Conservation (phyloP, 2,113 vertebrate species). For the Sphyrna mokarran region DNA sequence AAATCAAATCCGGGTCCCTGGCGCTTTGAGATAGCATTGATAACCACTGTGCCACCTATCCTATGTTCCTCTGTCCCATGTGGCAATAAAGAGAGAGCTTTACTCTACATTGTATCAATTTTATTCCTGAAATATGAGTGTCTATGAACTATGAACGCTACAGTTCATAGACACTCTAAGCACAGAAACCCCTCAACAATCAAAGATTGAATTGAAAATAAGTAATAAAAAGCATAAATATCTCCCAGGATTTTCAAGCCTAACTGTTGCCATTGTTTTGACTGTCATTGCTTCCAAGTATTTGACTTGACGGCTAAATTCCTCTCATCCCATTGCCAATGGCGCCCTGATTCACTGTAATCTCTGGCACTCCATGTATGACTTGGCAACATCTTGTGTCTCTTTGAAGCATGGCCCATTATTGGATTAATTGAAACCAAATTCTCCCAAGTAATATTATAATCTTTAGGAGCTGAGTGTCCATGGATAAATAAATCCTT, state of each 20-base stretch:
- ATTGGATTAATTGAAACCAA: slow-evolving; percentile 13
- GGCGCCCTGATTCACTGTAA: not conserved
- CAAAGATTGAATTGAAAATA: not conserved
- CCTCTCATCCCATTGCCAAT: not conserved
- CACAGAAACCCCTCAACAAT: not conserved
- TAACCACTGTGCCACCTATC: too few relatives aligned
- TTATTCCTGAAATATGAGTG: too few relatives aligned
- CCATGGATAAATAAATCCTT: slow-evolving; percentile 3
- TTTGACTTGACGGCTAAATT: not conserved
- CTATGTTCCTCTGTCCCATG: too few relatives aligned
- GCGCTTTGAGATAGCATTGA: too few relatives aligned
- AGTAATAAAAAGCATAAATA: not conserved
- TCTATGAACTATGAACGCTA: too few relatives aligned
- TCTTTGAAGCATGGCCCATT: not conserved
- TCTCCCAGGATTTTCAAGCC: not conserved
- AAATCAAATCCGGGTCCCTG: too few relatives aligned
- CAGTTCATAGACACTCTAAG: not conserved
- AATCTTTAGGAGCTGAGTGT: not conserved
- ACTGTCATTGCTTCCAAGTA: not conserved
- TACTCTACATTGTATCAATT: not conserved
- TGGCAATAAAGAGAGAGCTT: not conserved
- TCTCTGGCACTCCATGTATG: not conserved
- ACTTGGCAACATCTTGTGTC: not conserved
- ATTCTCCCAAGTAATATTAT: not conserved
- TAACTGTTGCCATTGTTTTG: not conserved